Evolutionary conservation across 2,797 vertebrate genomes (phyloP).

Genomic region (Cichlasoma orientale): DNA sequence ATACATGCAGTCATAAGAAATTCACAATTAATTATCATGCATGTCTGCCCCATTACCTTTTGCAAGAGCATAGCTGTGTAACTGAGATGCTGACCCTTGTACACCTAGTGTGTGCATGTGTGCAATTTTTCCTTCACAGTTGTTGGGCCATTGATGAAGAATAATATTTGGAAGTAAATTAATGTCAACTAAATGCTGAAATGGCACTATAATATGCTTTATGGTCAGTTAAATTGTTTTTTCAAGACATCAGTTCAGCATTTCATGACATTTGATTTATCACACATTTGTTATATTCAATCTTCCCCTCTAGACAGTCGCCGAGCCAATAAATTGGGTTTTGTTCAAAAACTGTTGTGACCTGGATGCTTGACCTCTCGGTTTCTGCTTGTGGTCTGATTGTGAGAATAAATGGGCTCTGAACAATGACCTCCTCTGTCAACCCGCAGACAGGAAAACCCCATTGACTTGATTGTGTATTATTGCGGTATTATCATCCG

Average conservation of each 20-base stretch:
- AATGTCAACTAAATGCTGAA: conserved; percentile 13
- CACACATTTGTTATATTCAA: conserved; percentile 7
- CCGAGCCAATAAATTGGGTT: conserved; percentile 3
- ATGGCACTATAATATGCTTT: not conserved
- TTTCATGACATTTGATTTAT: conserved; percentile 15
- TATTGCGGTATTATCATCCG: conserved; percentile 63
- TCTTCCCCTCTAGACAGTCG: conserved; percentile 2
- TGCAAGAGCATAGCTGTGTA: not conserved
- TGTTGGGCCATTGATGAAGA: not conserved
- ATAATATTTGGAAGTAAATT: not conserved
- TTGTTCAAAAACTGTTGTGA: conserved; percentile 1
- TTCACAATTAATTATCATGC: not conserved
- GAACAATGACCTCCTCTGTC: conserved; percentile 60
- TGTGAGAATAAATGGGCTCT: conserved; percentile 60
- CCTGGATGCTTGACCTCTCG: conserved; percentile 29
- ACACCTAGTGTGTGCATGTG: not conserved
- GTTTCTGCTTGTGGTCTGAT: conserved; percentile 31
- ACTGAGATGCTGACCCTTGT: conserved; percentile 4
- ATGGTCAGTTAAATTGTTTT: not conserved
- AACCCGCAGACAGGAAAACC: conserved; percentile 56
- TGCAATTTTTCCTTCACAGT: not conserved
- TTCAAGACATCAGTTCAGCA: conserved; percentile 6
- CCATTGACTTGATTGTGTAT: conserved; percentile 70
- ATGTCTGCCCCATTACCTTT: not conserved
- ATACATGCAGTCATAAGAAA: not conserved